A percentile compares a stretch with the other conserved stretches of the same genome.
Conservation (phyloP, 2,797 vertebrate species). For the Lepus oiostolus region DNA sequence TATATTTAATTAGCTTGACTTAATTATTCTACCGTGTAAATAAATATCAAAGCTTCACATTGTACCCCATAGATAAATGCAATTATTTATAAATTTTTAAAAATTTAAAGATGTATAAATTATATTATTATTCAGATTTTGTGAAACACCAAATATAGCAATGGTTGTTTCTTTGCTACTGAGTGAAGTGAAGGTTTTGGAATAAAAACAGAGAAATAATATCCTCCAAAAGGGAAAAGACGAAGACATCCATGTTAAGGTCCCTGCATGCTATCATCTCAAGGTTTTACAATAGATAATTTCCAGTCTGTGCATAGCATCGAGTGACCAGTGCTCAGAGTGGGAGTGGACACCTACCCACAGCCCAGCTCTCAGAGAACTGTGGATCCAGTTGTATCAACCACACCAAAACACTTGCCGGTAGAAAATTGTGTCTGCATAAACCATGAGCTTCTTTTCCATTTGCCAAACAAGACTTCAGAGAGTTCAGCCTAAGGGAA, state of each 20-base stretch:
- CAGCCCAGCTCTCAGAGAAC: neutral
- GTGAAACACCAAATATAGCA: neutral
- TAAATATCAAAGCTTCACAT: neutral
- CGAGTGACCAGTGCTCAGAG: neutral
- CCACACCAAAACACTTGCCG: neutral
- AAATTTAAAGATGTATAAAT: neutral
- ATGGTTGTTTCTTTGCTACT: neutral
- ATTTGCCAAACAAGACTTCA: neutral
- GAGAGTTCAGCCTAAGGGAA: neutral
- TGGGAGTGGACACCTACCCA: rapidly evolving
- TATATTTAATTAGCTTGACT: neutral
- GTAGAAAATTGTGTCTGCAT: neutral
- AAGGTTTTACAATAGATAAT: neutral
- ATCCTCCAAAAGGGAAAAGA: neutral
- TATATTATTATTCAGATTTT: neutral
- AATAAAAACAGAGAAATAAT: neutral
- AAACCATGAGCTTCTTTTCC: neutral
- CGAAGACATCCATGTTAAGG: neutral
- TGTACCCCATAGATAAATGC: neutral
- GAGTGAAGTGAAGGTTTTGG: neutral
- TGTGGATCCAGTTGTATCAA: neutral
- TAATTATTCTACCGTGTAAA: neutral
- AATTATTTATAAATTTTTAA: neutral
- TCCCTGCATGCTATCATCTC: neutral
- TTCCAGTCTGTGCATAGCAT: neutral